Evolutionary conservation across 2,113 vertebrate genomes (phyloP).

Genomic region (Barbus barbus): DNA sequence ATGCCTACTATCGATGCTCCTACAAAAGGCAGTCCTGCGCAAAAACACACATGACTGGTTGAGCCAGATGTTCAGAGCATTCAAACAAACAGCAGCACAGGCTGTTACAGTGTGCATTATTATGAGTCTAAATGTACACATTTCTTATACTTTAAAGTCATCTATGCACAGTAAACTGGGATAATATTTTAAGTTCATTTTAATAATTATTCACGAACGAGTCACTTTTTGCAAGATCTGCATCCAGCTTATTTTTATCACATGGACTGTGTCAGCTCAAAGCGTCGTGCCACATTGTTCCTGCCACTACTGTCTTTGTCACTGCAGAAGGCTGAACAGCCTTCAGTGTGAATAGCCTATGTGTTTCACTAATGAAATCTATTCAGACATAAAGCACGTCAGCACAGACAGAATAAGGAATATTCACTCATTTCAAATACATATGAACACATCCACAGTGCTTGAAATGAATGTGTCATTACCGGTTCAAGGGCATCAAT

Average conservation of each 20-base stretch:
- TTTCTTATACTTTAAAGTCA: not conserved
- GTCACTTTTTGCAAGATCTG: not conserved
- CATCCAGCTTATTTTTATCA: not conserved
- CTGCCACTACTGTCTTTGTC: not conserved
- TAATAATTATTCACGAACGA: not conserved
- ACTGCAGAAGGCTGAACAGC: conserved; percentile 13
- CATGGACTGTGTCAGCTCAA: not conserved
- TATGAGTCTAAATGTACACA: not conserved
- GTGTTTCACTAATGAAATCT: conserved; percentile 13
- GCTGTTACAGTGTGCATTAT: not conserved
- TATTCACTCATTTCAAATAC: not conserved
- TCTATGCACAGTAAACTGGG: not conserved
- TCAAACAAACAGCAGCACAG: not conserved
- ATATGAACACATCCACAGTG: not conserved
- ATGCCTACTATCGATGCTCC: not conserved
- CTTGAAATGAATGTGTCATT: conserved; percentile 25
- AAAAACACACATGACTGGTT: not conserved
- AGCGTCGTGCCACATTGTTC: not conserved
- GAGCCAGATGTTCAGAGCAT: not conserved
- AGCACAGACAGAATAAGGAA: conserved; percentile 22
- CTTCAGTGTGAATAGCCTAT: conserved; percentile 16
- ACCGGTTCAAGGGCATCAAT: conserved; percentile 43
- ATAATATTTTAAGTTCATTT: not conserved
- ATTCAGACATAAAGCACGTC: conserved; percentile 20
- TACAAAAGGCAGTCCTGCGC: not conserved